Evolutionary conservation across 2,888 invertebrate species (phyloP).

Genomic region (Ligdia adustata): DNA sequence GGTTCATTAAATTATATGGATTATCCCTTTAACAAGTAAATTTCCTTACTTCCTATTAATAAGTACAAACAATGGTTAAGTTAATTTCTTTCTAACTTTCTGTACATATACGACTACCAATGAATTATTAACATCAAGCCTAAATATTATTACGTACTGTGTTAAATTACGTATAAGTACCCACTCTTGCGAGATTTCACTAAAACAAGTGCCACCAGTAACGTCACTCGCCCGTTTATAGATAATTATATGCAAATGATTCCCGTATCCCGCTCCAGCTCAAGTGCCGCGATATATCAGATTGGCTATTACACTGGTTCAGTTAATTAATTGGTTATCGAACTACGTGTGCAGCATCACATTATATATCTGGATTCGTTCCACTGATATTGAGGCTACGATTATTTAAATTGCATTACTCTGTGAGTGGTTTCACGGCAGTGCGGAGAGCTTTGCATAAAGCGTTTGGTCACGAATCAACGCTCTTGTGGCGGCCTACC

Average conservation of each 20-base stretch:
- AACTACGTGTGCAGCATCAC: constrained; percentile 1
- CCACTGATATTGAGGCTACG: constrained; percentile 22
- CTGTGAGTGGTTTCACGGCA: not conserved
- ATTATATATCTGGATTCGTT: constrained; percentile 2
- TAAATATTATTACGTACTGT: too few relatives aligned
- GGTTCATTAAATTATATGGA: too few relatives aligned
- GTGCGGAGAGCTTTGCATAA: not conserved
- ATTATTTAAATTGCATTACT: constrained; percentile 23
- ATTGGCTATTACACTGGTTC: constrained; percentile 9
- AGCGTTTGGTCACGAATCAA: not conserved
- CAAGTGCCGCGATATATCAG: constrained; percentile 8
- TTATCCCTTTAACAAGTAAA: too few relatives aligned
- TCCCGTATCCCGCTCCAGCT: constrained; percentile 1
- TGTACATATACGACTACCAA: too few relatives aligned
- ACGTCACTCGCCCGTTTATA: not conserved
- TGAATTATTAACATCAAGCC: too few relatives aligned
- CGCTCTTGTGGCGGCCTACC: too few relatives aligned
- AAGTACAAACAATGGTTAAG: too few relatives aligned
- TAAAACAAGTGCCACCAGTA: not conserved
- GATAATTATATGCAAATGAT: constrained; percentile 14
- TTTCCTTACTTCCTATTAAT: too few relatives aligned
- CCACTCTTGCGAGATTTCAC: too few relatives aligned
- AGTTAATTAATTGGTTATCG: constrained; percentile 13
- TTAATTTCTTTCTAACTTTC: too few relatives aligned
- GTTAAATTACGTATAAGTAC: too few relatives aligned